A percentile compares a stretch with the other conserved stretches of the same genome.
These are phyloP conservation scores for Papilio aristodemus DNA, from an alignment of 1,140 invertebrate species.

Conservation along the genomic window DNA sequence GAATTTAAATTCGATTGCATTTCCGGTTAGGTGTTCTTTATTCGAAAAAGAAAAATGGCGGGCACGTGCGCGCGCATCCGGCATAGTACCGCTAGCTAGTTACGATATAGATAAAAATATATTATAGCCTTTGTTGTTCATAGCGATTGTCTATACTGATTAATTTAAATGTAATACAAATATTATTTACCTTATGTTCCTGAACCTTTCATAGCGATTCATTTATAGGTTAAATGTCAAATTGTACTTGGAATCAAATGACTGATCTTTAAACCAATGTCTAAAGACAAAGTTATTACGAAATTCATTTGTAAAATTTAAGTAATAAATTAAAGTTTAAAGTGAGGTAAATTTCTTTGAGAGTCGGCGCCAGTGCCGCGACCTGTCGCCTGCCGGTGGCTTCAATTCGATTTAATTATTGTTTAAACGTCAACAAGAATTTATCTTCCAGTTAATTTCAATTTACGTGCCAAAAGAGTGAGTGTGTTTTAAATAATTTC, in stretches of 20 bases:
- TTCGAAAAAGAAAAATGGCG: conserved; percentile 45
- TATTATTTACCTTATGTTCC: neutral
- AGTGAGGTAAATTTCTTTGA: conserved; percentile 3
- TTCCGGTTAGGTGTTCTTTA: conserved; percentile 43
- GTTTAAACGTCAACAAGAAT: conserved; percentile 15
- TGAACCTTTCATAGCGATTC: too few relatives aligned
- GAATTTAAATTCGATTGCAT: conserved; percentile 39
- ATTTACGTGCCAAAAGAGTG: neutral
- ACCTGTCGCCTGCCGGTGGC: neutral
- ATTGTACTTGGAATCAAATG: neutral
- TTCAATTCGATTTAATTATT: conserved; percentile 6
- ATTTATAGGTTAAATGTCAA: neutral
- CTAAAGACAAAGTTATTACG: neutral
- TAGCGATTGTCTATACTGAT: neutral
- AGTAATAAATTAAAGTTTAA: conserved; percentile 8
- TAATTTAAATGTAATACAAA: neutral
- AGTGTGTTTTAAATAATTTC: neutral
- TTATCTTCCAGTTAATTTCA: neutral
- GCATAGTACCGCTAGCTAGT: conserved; percentile 18
- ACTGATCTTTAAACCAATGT: neutral
- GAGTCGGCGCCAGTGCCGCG: conserved; percentile 7
- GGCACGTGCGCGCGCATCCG: conserved; percentile 37
- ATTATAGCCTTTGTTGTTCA: neutral
- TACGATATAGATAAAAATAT: conserved; percentile 22
- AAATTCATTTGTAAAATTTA: neutral